Conservation (phyloP, 2,888 invertebrate genomes). For the Diarsia mendica region DNA sequence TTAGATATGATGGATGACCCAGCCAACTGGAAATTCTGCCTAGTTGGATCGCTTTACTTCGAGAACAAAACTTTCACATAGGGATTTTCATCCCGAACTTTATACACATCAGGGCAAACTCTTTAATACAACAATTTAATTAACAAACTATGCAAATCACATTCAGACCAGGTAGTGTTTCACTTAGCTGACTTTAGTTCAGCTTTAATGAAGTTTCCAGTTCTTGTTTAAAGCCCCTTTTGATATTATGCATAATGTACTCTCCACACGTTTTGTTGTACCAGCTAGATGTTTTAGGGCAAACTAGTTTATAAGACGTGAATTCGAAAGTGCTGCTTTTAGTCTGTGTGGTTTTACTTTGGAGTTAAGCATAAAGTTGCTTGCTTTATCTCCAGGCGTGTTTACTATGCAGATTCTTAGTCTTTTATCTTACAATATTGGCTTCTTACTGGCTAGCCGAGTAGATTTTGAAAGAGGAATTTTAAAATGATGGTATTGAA, state of each 20-base stretch:
- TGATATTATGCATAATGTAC: conserved; percentile 54
- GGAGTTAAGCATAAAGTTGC: conserved; percentile 31
- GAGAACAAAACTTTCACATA: conserved; percentile 31
- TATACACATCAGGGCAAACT: conserved; percentile 19
- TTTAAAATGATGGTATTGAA: conserved; percentile 23
- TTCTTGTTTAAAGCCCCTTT: conserved; percentile 55
- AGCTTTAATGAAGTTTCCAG: conserved; percentile 53
- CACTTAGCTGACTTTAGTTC: conserved; percentile 49
- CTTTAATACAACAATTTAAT: conserved; percentile 60
- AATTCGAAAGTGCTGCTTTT: conserved; percentile 45
- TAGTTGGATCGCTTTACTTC: conserved; percentile 27
- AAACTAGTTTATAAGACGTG: conserved; percentile 33
- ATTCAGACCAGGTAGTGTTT: conserved; percentile 54
- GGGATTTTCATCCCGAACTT: conserved; percentile 39
- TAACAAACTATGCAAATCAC: conserved; percentile 58
- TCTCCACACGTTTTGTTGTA: conserved; percentile 30
- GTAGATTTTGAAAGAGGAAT: conserved; percentile 34
- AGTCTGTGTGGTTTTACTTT: conserved; percentile 48
- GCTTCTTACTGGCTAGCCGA: conserved; percentile 34
- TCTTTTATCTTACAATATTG: conserved; percentile 58
- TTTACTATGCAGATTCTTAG: conserved; percentile 52
- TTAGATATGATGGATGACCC: conserved; percentile 46
- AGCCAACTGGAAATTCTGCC: conserved; percentile 40
- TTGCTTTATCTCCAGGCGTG: conserved; percentile 30
- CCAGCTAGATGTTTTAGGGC: conserved; percentile 23